Evolutionary conservation across 1,140 invertebrate species (phyloP), one percentile per base, ranked within the genome.

Genomic region (Hypothenemus hampei): DNA sequence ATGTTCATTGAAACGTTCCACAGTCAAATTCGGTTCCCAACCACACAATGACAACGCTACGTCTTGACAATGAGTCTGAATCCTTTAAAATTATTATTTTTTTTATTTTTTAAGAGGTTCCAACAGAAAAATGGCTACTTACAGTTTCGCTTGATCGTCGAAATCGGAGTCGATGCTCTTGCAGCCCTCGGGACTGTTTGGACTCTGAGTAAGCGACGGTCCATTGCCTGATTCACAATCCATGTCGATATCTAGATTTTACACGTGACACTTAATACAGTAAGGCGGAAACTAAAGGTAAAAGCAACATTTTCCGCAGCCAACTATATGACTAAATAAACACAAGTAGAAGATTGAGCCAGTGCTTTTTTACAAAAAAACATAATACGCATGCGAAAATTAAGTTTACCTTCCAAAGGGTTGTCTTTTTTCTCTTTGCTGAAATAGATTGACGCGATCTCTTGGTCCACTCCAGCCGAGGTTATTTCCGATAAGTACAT

Each of bases 151-250:
- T n/a, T 69, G 68, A 62, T 90, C 87, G 46, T 91, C 89, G 65
- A 85, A 88, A 65, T 91, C 88, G 29, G 86, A 90, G 70, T 91
- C 87, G 4, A 88, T 64, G 3, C 82, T 83, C 61, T 86, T 85
- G 11, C 82, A 84, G 13, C 87, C 86, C 65, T 93, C 90, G 16
- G 87, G 81, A 46, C 90, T 93, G 60, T 89, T 88, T 3, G 94
- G 93, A 39, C 91, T 96, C 65, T 96, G 92, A 1, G 93, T 90
- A 45, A 97, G 74, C 20, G 93, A 97, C 7, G 91, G 86, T 4
- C 94, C 94, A 69, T 93, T 93, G 33, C 94, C 94, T 40, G 92
- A 96, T 75, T 98, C 93, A 44, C 85, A 85, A 75, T 98, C 94
- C 69, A 95, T 92, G 69, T 97, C 93, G 21, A 81, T 80, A 66